These are phyloP conservation scores for Drosophila kuntzei DNA, from an alignment of 2,888 invertebrate species.

Conservation along the genomic window DNA sequence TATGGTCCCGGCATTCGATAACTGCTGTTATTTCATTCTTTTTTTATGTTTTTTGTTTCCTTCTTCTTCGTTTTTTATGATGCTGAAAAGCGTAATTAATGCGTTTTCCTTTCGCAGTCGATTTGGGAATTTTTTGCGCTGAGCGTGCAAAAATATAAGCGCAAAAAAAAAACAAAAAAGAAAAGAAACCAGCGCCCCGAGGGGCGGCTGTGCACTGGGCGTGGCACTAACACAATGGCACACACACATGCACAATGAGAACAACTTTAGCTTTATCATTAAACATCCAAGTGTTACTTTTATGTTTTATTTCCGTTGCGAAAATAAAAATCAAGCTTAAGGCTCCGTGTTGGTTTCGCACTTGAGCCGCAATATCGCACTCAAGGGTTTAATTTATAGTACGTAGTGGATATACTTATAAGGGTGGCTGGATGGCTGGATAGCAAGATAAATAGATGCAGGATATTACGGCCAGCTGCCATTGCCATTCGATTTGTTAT, in stretches of 20 bases:
- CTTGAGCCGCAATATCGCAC: conserved; percentile 78
- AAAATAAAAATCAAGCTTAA: conserved; percentile 59
- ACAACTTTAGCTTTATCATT: conserved; percentile 71
- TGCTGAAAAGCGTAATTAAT: conserved; percentile 79
- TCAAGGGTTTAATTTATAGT: conserved; percentile 73
- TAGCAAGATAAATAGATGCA: conserved; percentile 76
- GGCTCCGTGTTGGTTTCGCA: conserved; percentile 60
- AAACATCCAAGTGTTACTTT: conserved; percentile 77
- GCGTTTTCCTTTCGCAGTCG: conserved; percentile 64
- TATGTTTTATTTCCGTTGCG: conserved; percentile 77
- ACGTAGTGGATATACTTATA: conserved; percentile 6
- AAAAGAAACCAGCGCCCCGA: conserved; percentile 19
- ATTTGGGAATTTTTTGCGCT: conserved; percentile 58
- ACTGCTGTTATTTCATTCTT: conserved; percentile 28
- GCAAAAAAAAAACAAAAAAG: conserved; percentile 33
- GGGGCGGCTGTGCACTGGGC: conserved; percentile 43
- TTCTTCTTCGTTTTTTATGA: conserved; percentile 31
- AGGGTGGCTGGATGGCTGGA: conserved; percentile 42
- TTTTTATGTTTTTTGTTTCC: conserved; percentile 26
- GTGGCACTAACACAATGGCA: conserved; percentile 39
- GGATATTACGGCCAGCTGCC: conserved; percentile 67
- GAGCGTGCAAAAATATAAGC: conserved; percentile 70
- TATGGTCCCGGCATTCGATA: conserved; percentile 49
- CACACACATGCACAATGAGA: conserved; percentile 23
- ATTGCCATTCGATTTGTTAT: conserved; percentile 66